Percentiles rank a stretch among this genome's conserved stretches.
Conservation (phyloP, 1,140 invertebrate species). For the Bombus confusus region DNA sequence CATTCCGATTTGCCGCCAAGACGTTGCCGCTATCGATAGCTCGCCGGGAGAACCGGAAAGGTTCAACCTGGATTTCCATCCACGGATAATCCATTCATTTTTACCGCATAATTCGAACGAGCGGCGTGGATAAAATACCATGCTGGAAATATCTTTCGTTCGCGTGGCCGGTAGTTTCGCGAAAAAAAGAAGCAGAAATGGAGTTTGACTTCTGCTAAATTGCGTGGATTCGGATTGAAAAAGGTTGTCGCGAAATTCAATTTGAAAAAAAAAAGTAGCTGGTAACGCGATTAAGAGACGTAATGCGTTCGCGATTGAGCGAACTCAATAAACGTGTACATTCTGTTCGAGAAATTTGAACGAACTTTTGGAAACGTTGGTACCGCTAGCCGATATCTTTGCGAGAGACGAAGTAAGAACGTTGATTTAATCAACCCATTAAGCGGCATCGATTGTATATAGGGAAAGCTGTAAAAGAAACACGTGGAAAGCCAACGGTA, state of each 20-base stretch:
- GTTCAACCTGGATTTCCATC: background rate
- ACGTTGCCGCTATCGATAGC: background rate
- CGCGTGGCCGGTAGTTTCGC: background rate
- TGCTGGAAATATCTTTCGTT: background rate
- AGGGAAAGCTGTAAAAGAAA: constrained; percentile 8
- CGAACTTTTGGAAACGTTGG: background rate
- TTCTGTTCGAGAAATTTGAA: background rate
- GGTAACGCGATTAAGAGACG: background rate
- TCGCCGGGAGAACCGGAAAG: too few relatives aligned
- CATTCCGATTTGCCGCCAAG: constrained; percentile 30
- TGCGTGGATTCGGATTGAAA: background rate
- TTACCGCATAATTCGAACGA: background rate
- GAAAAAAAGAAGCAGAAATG: background rate
- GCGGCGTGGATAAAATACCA: background rate
- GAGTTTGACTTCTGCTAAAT: background rate
- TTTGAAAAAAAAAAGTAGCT: background rate
- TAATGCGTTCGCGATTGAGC: background rate
- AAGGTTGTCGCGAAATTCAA: background rate
- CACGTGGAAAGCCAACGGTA: constrained; percentile 16
- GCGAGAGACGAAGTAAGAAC: background rate
- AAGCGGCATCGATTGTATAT: background rate
- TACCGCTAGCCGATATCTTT: background rate
- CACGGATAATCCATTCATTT: background rate
- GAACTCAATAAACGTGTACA: too few relatives aligned
- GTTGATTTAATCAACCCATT: constrained; percentile 16